Conservation (phyloP, 2,888 invertebrate genomes). For the Scaptomyza parva region DNA sequence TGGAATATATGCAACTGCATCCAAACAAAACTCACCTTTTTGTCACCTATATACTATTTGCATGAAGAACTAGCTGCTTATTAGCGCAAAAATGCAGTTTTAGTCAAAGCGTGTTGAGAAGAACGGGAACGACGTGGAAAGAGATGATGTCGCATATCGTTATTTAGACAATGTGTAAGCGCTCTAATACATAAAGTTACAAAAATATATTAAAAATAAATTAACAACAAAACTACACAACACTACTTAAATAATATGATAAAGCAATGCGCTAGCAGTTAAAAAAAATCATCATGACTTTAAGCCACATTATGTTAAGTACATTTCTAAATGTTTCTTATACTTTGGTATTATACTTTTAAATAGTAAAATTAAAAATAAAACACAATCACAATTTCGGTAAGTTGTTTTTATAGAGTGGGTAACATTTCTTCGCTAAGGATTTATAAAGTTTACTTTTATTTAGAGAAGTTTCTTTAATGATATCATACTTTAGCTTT, state of each 20-base stretch:
- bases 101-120: not conserved
- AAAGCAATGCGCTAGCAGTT: conserved; percentile 42
- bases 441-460: conserved; percentile 81
- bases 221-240: conserved; percentile 15
- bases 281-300: conserved; percentile 55
- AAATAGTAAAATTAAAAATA: conserved; percentile 56
- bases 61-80: too few relatives aligned
- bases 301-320: conserved; percentile 37
- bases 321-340: conserved; percentile 3
- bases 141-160: conserved; percentile 9
- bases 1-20: too few relatives aligned
- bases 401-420: conserved; percentile 72
- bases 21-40: too few relatives aligned
- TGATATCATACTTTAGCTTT: conserved; percentile 76
- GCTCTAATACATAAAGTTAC: not conserved
- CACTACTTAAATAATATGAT: conserved; percentile 30
- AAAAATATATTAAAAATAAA: not conserved
- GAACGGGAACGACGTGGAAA: not conserved
- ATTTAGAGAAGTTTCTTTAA: conserved; percentile 80
- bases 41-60: too few relatives aligned
- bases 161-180: not conserved
- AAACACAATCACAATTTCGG: conserved; percentile 70
- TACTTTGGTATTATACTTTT: conserved; percentile 16
- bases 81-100: too few relatives aligned
- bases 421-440: conserved; percentile 79